Evolutionary conservation across 2,797 vertebrate species (phyloP).

Genomic region (Helicolenus hilgendorfi): DNA sequence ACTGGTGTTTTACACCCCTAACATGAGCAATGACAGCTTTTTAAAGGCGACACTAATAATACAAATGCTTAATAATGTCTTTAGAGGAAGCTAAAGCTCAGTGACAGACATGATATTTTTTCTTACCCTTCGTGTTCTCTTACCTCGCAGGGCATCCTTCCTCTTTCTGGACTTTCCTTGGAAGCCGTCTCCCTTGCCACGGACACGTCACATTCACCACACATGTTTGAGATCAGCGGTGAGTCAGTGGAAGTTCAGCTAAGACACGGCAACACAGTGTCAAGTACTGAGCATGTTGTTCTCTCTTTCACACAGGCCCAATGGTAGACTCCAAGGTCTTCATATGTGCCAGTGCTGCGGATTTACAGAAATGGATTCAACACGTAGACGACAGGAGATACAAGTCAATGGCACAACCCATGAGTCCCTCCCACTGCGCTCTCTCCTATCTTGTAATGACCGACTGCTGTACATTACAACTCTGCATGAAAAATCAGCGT

Average conservation of each 20-base stretch:
- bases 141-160: slow-evolving; percentile 89
- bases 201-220: slow-evolving; percentile 44
- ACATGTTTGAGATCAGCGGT: slow-evolving; percentile 92
- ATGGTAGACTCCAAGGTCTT: slow-evolving; percentile 91
- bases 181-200: slow-evolving; percentile 63
- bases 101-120: not conserved
- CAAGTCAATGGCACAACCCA: slow-evolving; percentile 78
- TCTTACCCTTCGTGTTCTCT: not conserved
- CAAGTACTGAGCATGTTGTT: not conserved
- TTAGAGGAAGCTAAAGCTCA: not conserved
- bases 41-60: not conserved
- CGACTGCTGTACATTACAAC: not conserved
- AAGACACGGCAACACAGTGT: not conserved
- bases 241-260: slow-evolving; percentile 64
- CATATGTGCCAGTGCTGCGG: slow-evolving; percentile 82
- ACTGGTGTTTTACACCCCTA: too few relatives aligned
- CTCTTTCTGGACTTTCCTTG: slow-evolving; percentile 90
- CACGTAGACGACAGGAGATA: slow-evolving; percentile 86
- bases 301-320: slow-evolving; percentile 79
- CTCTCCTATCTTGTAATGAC: slow-evolving; percentile 88
- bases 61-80: not conserved
- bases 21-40: not conserved
- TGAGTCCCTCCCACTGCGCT: slow-evolving; percentile 83
- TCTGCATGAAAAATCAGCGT: not conserved
- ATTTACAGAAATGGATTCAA: slow-evolving; percentile 86